phyloP scores from a whole-genome alignment of 2,888 invertebrate genomes.

The Fragum sueziense region DNA sequence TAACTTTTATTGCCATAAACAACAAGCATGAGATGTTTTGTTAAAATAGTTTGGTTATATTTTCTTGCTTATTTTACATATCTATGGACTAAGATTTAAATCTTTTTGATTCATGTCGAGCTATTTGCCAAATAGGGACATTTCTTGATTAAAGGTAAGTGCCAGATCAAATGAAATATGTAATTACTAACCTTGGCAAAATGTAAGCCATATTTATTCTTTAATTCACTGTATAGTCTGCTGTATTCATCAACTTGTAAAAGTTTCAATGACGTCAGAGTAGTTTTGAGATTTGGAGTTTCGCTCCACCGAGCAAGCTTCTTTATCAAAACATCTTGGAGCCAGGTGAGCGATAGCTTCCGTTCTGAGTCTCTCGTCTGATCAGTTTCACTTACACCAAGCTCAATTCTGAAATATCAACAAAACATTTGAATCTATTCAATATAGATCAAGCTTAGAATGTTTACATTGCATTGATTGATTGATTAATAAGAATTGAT shows the following conservation, averaged over 20 bases:
- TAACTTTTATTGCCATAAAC: too few relatives aligned
- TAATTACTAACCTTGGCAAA: conserved; percentile 86
- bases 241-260: conserved; percentile 88
- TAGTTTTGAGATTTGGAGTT: conserved; percentile 71
- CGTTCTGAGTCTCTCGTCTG: conserved; percentile 50
- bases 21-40: too few relatives aligned
- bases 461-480: too few relatives aligned
- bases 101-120: too few relatives aligned
- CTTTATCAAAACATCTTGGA: conserved; percentile 69
- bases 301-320: conserved; percentile 78
- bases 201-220: conserved; percentile 89
- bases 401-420: conserved; percentile 43
- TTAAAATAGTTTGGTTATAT: too few relatives aligned
- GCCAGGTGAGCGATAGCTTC: conserved; percentile 71
- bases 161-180: too few relatives aligned
- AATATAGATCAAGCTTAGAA: too few relatives aligned
- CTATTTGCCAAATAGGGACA: too few relatives aligned
- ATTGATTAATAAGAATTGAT: too few relatives aligned
- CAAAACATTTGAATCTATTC: neutral
- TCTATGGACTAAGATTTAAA: too few relatives aligned
- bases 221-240: conserved; percentile 88
- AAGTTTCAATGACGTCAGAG: conserved; percentile 86
- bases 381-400: conserved; percentile 34
- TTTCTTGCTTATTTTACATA: too few relatives aligned
- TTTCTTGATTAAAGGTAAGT: too few relatives aligned